Base-by-base conservation (phyloP, 2,888 invertebrate species). In the Trypoxylon attenuatum region DNA sequence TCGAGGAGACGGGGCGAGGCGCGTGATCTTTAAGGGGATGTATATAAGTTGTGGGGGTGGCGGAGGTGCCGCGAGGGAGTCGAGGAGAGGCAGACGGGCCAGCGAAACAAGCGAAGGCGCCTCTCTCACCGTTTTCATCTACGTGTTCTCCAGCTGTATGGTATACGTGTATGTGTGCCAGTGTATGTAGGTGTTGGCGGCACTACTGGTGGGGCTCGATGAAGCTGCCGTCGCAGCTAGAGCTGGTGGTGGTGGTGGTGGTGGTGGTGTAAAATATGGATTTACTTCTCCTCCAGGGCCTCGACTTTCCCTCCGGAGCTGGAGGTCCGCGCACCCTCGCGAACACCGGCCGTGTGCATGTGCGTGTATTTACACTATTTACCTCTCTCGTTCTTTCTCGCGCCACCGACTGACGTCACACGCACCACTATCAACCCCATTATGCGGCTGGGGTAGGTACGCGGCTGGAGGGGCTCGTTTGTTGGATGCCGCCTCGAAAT, bases 261-360 rank as follows among this genome's bases (percentile, higher is more conserved):
- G 81, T 80, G 79, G 82, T 82, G 80, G 84, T 83, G 84, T 85
- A 85, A 85, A 85, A 85, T 85, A 85, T 85, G 85, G 85, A 85
- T 85, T 85, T 85, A 84, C 85, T 82, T 83, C 84, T 82, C 85
- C 83, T 84, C 80, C 78, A 73, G 76, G 77, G 76, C 81, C 79
- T 76, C 79, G 73, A 81, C 75, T 76, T 78, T 84, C 82, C 80
- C 82, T 79, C 73, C 79, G 74, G 76, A 70, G 63, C 60, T 66
- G 41, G 29, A 56, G 47, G 41, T 41, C 25, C 51, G 58, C 52
- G 33, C 65, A 21, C 41, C n/a, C n/a, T n/a, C 70, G 53, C 27
- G 29, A 15, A 10, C 29, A 33, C 19, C 61, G 54, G 69, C 54
- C 57, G 70, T 63, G 63, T 57, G 52, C 63, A 65, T 70, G 43